Evolutionary conservation across 2,113 vertebrate genomes (phyloP), one percentile per base, ranked within the genome.

Genomic region (Melanocharis versteri): DNA sequence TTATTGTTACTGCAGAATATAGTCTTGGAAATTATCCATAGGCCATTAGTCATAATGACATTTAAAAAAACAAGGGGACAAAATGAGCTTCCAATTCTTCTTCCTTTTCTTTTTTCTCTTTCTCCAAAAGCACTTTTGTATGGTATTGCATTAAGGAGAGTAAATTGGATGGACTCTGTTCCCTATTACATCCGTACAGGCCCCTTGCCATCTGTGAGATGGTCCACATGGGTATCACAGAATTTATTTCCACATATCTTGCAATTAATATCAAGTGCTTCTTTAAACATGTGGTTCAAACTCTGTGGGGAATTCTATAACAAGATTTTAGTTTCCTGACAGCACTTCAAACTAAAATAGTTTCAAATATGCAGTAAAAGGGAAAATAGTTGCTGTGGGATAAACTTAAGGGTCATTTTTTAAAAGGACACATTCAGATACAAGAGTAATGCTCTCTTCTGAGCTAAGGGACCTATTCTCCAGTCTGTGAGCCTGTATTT

Each of bases 321-420:
- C 68, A 89, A 91, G 94, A 77, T 92, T 94, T 95, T 92, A 83
- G 69, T 90, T 93, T 92, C 72, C 64, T 86, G 83, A 96, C 78
- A 91, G 56, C 70, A 79, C 69, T 94, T 96, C 75, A 90, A 78
- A 77, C 57, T 60, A 86, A 92, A 95, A 95, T 90, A 92, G 71
- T 85, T 95, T 93, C 68, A 86, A 81, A 92, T 90, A 87, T 68
- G 65, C 65, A 70, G 71, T 95, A 81, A 93, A 93, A 90, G 11
- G 28, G 85, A 94, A 94, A 96, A 95, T 87, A 96, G 93, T 93
- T 92, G 93, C 83, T 92, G 61, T 82, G 91, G 91, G 94, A 97
- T 86, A 93, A 95, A 90, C 91, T 95, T 96, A 87, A 96, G 64
- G 78, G 83, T 94, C 80, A 95, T 97, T 96, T 96, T 90, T 92